Conservation (phyloP, 2,797 vertebrate species). For the Amphiprion clarkii region DNA sequence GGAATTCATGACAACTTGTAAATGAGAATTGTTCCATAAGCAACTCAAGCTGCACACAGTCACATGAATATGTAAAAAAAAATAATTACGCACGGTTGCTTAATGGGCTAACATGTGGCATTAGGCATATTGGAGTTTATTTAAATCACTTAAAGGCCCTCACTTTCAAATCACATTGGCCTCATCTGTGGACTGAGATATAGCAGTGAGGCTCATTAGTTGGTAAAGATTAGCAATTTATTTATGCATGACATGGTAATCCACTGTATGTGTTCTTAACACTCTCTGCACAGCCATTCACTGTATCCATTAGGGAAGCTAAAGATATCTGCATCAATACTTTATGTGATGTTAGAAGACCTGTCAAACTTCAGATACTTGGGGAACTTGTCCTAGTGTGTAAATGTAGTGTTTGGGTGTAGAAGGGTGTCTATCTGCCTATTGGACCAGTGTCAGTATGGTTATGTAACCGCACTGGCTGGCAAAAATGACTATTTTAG, state of each 20-base stretch:
- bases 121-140: conserved; percentile 20
- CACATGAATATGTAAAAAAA: background rate
- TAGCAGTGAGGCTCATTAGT: conserved; percentile 63
- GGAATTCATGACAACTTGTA: background rate
- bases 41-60: conserved; percentile 1
- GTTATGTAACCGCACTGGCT: conserved; percentile 8
- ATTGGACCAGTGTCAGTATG: background rate
- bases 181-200: conserved; percentile 24
- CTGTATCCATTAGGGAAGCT: conserved; percentile 32
- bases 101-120: conserved; percentile 30
- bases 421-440: background rate
- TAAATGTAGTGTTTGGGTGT: background rate
- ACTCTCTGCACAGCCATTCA: conserved; percentile 38
- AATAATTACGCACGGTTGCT: conserved; percentile 25
- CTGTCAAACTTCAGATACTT: conserved; percentile 26
- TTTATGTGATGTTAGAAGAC: conserved; percentile 18
- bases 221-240: conserved; percentile 46
- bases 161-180: conserved; percentile 26
- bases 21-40: conserved; percentile 9
- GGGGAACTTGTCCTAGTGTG: conserved; percentile 8
- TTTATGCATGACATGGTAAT: conserved; percentile 62
- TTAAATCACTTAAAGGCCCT: conserved; percentile 32
- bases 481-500: background rate
- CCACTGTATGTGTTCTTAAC: conserved; percentile 45
- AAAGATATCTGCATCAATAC: conserved; percentile 31